These are phyloP conservation scores for Endotricha flammealis DNA, from an alignment of 2,888 invertebrate species.

Conservation along the genomic window DNA sequence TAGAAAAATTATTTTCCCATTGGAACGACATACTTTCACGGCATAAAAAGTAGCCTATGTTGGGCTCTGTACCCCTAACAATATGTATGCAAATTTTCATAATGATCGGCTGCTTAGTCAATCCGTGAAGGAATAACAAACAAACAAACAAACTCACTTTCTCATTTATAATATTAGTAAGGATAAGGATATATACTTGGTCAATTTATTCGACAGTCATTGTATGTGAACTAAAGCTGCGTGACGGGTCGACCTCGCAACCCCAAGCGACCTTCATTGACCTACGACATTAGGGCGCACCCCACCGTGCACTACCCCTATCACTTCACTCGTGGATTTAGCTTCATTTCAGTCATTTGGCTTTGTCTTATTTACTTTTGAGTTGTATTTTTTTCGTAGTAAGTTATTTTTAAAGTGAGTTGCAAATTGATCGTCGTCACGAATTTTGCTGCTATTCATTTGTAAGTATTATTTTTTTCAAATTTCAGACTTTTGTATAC, in stretches of 20 bases:
- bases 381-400: slow-evolving; percentile 7
- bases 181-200: not conserved
- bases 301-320: slow-evolving; percentile 31
- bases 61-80: too few species aligned
- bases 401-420: slow-evolving; percentile 1
- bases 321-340: slow-evolving; percentile 36
- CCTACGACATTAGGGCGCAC: slow-evolving; percentile 47
- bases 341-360: slow-evolving; percentile 25
- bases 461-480: not conserved
- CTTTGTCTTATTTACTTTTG: slow-evolving; percentile 13
- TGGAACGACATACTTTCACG: too few species aligned
- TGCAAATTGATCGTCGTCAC: slow-evolving; percentile 8
- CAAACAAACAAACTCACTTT: too few species aligned
- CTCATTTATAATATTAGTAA: too few species aligned
- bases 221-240: slow-evolving; percentile 37
- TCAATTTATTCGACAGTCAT: slow-evolving; percentile 1
- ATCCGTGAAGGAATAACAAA: too few species aligned
- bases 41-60: too few species aligned
- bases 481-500: not conserved
- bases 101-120: too few species aligned
- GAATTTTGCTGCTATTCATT: slow-evolving; percentile 3
- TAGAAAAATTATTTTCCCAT: too few species aligned
- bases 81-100: too few species aligned
- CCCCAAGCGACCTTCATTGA: slow-evolving; percentile 44
- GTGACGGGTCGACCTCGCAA: slow-evolving; percentile 44